Evolutionary conservation across 2,888 invertebrate genomes (phyloP).

Genomic region (Mythimna lalbum): DNA sequence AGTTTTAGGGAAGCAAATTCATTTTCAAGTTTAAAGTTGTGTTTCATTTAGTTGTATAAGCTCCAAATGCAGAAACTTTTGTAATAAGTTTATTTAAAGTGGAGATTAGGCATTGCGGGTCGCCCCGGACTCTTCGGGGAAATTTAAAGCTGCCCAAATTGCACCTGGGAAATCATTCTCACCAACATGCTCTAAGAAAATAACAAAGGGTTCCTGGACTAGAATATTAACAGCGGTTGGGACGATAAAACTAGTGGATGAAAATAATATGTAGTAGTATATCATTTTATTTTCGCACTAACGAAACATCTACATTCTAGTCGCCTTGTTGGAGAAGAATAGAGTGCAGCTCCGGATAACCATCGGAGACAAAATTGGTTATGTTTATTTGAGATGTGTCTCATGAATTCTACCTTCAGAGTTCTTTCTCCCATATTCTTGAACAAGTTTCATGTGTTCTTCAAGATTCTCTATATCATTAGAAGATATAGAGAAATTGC

Average conservation of each 20-base stretch:
- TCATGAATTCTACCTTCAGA: too few relatives aligned
- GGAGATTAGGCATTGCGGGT: constrained; percentile 70
- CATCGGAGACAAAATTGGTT: too few relatives aligned
- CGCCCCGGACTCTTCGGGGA: constrained; percentile 71
- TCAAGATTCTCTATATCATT: too few relatives aligned
- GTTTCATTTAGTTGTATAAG: constrained; percentile 66
- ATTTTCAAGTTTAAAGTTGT: constrained; percentile 60
- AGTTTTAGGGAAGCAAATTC: constrained; percentile 60
- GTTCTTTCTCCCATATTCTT: too few relatives aligned
- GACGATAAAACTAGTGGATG: constrained; percentile 21
- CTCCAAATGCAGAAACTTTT: constrained; percentile 77
- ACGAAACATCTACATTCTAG: not conserved
- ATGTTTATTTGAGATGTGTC: too few relatives aligned
- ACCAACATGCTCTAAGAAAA: constrained; percentile 32
- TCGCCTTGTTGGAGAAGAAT: not conserved
- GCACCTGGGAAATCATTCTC: constrained; percentile 74
- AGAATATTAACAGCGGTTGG: constrained; percentile 23
- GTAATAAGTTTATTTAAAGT: constrained; percentile 73
- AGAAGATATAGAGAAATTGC: too few relatives aligned
- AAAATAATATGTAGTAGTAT: not conserved
- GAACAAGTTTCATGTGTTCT: too few relatives aligned
- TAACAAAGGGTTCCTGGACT: constrained; percentile 29
- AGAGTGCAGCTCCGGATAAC: too few relatives aligned
- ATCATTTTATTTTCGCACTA: constrained; percentile 9
- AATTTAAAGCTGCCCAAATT: constrained; percentile 77